phyloP scores from a whole-genome alignment of 2,113 vertebrate genomes.

The Pachypanchax playfairii region DNA sequence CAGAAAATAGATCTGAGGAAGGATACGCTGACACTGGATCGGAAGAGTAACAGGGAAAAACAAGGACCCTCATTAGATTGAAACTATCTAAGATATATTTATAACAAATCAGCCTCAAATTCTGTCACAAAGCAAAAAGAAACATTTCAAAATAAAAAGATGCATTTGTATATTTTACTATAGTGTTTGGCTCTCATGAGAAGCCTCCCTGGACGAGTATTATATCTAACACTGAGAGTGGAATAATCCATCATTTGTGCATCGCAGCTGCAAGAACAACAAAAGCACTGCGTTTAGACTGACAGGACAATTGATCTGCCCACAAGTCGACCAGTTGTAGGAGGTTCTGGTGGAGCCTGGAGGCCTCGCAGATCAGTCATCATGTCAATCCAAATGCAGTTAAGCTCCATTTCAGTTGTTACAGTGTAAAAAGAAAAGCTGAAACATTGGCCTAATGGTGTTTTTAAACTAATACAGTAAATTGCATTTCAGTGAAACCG shows the following conservation, averaged over 20 bases:
- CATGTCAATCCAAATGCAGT: conserved; percentile 1
- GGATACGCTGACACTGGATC: too few relatives aligned
- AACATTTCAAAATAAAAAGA: background rate
- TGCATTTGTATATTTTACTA: background rate
- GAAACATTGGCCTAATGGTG: background rate
- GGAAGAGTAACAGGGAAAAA: too few relatives aligned
- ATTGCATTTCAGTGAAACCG: too few relatives aligned
- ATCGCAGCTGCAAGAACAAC: background rate
- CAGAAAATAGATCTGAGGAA: too few relatives aligned
- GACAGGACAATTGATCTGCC: background rate
- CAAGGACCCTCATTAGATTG: too few relatives aligned
- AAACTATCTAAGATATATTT: too few relatives aligned
- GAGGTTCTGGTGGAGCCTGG: conserved; percentile 5
- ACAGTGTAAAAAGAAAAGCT: background rate
- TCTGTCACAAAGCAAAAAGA: background rate
- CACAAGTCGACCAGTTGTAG: background rate
- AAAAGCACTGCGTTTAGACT: background rate
- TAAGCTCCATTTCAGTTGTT: background rate
- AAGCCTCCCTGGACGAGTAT: background rate
- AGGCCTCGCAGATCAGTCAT: background rate
- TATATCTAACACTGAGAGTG: background rate
- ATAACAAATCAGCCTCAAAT: background rate
- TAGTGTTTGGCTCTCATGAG: background rate
- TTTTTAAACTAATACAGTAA: background rate
- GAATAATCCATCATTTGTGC: background rate